Base-by-base conservation (phyloP, 2,888 invertebrate genomes). In the Meteorus colon region DNA sequence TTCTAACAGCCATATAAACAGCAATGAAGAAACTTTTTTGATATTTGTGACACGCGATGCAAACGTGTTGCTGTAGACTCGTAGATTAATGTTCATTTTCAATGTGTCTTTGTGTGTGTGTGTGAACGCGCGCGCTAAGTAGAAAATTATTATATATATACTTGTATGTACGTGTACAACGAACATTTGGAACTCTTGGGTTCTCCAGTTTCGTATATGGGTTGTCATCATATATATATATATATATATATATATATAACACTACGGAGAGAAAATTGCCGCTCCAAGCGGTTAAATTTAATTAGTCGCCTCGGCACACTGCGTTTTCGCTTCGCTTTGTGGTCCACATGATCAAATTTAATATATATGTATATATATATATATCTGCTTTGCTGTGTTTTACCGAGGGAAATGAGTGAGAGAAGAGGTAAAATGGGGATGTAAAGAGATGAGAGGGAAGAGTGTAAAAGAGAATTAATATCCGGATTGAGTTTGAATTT, bases 401-500 rank as follows among this genome's bases (percentile, higher is more conserved):
- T 55, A 19, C 55, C 8, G 4, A 55, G 19, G 55, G 55, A 55
- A 55, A 19, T 55, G 5, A 55, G 19, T 16, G 48, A 48, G 24
- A 55, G 19, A 55, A n/a, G n/a, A 24, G 24, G 24, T 24, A 24
- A 1, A 24, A 24, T 24, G 24, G 1, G 1, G 24, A 24, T 24
- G 24, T 24, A 1, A 19, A 48, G 27, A n/a, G 37, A 31, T n/a
- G 16, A 75, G 45, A 55, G 51, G 29, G 41, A 8, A 12, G 41
- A 41, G 41, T 41, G 12, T 41, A 2, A 12, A 10, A 12, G 41
- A 41, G n/a, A 48, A 55, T 60, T 27, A 48, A 55, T 60, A 72
- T 55, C 71, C 71, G 59, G 45, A 24, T 68, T 76, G 73, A 79
- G 78, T 83, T 82, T 81, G 77, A 83, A 84, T 82, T 84, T 84